phyloP scores from a whole-genome alignment of 2,113 vertebrate genomes.

The Podocnemis expansa region DNA sequence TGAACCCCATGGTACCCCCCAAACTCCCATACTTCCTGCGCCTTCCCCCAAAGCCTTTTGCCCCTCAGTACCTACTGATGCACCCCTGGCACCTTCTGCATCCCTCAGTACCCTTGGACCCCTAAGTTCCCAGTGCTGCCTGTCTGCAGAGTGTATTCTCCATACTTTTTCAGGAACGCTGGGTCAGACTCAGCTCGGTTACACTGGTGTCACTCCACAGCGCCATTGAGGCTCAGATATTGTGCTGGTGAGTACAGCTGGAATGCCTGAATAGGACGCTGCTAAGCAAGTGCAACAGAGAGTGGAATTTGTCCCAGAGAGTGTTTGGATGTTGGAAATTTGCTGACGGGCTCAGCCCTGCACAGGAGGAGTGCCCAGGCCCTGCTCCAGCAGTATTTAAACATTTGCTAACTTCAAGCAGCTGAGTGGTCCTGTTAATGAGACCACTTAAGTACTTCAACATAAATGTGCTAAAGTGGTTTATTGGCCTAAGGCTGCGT shows the following conservation, averaged over 20 bases:
- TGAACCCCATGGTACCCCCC: too few relatives aligned
- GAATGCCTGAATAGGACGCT: background rate
- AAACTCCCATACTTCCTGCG: too few relatives aligned
- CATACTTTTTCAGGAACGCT: background rate
- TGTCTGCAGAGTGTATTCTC: fast-evolving
- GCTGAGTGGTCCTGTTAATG: background rate
- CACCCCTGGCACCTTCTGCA: too few relatives aligned
- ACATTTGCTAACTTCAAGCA: too few relatives aligned
- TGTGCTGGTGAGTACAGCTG: background rate
- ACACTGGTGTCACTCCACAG: too few relatives aligned
- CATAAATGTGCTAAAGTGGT: too few relatives aligned
- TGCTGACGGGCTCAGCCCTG: background rate
- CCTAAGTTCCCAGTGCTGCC: background rate
- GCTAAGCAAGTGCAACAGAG: background rate
- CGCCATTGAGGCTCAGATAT: too few relatives aligned
- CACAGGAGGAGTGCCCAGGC: background rate
- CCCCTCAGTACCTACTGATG: too few relatives aligned
- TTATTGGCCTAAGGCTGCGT: too few relatives aligned
- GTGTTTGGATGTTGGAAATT: background rate
- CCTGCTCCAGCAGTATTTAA: background rate
- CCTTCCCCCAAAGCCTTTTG: too few relatives aligned
- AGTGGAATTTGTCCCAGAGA: fast-evolving
- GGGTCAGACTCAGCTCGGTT: too few relatives aligned
- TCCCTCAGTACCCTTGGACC: background rate
- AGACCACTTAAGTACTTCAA: too few relatives aligned